phyloP scores from a whole-genome alignment of 2,888 invertebrate species.

The Lasioglossum villosulum region DNA sequence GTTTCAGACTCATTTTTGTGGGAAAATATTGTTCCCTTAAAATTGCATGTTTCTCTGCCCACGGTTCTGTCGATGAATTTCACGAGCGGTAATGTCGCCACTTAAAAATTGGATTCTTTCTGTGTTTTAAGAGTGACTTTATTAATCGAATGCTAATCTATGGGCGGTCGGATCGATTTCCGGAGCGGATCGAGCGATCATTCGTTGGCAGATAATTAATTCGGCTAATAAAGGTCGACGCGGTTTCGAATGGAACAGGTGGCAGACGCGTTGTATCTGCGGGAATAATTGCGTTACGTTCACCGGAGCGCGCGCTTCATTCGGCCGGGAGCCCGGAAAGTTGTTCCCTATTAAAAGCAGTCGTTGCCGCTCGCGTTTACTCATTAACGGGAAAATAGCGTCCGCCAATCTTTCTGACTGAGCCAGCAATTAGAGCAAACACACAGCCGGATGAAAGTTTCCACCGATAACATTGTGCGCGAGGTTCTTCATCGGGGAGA shows the following conservation, averaged over 20 bases:
- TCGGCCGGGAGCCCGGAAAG: slow-evolving; percentile 40
- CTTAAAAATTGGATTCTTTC: too few species aligned
- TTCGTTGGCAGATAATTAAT: slow-evolving; percentile 29
- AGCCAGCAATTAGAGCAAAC: slow-evolving; percentile 57
- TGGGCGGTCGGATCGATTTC: neutral
- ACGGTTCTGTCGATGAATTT: too few species aligned
- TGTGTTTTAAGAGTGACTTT: too few species aligned
- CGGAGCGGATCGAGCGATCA: neutral
- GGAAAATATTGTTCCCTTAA: neutral
- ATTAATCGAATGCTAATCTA: neutral
- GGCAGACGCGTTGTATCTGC: slow-evolving; percentile 25
- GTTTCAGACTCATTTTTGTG: too few species aligned
- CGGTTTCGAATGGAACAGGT: slow-evolving; percentile 45
- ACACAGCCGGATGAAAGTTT: slow-evolving; percentile 51
- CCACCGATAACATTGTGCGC: slow-evolving; percentile 51
- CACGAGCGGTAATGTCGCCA: too few species aligned
- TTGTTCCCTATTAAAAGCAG: slow-evolving; percentile 51
- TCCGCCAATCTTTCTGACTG: slow-evolving; percentile 52
- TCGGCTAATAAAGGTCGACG: slow-evolving; percentile 33
- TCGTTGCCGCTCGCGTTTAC: slow-evolving; percentile 47
- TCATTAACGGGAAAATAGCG: slow-evolving; percentile 53
- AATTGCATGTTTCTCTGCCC: neutral
- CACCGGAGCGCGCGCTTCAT: slow-evolving; percentile 22
- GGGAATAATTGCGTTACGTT: slow-evolving; percentile 41
- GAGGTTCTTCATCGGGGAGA: neutral